Base-by-base conservation (phyloP, 1,140 invertebrate species). In the Oryzaephilus surinamensis region DNA sequence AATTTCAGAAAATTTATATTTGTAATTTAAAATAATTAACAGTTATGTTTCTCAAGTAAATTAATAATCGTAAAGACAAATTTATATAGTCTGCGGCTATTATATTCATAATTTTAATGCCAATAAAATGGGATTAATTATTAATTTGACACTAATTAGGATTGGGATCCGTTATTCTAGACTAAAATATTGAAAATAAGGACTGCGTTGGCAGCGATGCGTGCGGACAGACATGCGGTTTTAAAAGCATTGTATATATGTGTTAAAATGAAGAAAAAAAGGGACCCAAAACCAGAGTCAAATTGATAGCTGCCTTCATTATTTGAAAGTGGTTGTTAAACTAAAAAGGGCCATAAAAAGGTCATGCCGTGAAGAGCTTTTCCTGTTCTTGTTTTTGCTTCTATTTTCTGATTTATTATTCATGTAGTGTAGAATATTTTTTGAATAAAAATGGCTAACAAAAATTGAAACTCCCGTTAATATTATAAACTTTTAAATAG, bases 251-350 rank as follows among this genome's bases (percentile, higher is more conserved):
- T 46, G 43, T 28, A 27, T 32, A 36, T 43, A 32, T 46, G 49
- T 42, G 38, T 40, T 46, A 35, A 50, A 50, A 50, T 48, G 45
- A 37, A 50, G 30, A 29, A 45, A 50, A 46, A 43, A 38, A 46
- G 27, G 34, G 15, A 13, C 26, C 23, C 13, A 13, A 17, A 12
- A 3, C n/a, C 17, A 4, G 32, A 26, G 11, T 8, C 23, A 17
- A 37, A 37, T 37, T 27, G 26, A 37, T 27, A 16, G 23, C 15
- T 27, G 20, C 17, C 8, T 43, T 24, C 31, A 31, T 19, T 17
- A 32, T 31, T 24, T 31, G 11, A 32, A 26, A 32, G 21, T 18
- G 33, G 33, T 27, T 21, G 21, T 36, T 21, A 36, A 36, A 21
- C 33, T 21, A 21, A 16, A 24, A 21, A 21, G 15, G 20, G 20